phyloP scores from a whole-genome alignment of 2,113 vertebrate genomes.

The Eclectus roratus region DNA sequence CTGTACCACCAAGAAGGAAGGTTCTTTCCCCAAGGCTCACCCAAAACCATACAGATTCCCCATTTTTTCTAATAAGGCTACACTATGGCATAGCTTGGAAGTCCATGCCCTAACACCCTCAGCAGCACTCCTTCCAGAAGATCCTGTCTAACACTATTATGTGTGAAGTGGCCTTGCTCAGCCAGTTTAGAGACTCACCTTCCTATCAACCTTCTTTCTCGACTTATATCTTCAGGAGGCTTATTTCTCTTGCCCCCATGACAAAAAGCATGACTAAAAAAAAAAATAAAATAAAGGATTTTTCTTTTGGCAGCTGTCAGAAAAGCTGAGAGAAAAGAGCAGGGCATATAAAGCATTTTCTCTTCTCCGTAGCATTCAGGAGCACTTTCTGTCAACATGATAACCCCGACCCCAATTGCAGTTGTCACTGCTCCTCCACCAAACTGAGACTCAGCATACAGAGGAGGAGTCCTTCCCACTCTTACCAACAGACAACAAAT shows the following conservation, averaged over 20 bases:
- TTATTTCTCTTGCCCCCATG: background rate
- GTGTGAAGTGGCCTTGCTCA: rapidly evolving
- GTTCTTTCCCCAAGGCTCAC: background rate
- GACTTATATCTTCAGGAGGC: background rate
- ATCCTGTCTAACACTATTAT: background rate
- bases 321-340: background rate
- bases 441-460: rapidly evolving
- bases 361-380: background rate
- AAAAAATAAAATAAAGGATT: background rate
- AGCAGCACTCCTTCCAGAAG: background rate
- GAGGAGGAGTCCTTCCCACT: background rate
- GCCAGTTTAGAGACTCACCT: background rate
- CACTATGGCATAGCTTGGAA: background rate
- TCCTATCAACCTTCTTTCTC: background rate
- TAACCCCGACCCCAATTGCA: background rate
- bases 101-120: background rate
- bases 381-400: background rate
- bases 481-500: background rate
- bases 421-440: background rate
- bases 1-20: background rate
- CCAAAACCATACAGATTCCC: background rate
- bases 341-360: background rate
- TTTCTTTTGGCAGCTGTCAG: background rate
- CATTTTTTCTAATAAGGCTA: background rate
- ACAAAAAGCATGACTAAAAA: background rate